Base-by-base conservation (phyloP, 2,113 vertebrate genomes). In the Calyptomena viridis region DNA sequence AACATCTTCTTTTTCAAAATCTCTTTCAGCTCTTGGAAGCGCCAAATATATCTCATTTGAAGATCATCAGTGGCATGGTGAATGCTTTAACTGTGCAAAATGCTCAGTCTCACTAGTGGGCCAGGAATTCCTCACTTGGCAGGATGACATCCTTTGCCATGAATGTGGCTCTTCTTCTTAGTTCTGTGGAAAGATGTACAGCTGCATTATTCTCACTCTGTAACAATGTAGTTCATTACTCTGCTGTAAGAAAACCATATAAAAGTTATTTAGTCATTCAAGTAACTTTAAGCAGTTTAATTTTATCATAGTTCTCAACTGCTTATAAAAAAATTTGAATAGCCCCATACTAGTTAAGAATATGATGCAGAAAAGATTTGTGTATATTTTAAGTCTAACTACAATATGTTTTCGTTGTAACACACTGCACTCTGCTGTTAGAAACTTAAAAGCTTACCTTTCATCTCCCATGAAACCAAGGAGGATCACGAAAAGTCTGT, bases 111-210 rank as follows among this genome's bases (percentile, higher is more conserved):
- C 96, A 1, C 86, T 98, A 94, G 97, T 97, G 86, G 97, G 96
- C 21, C 93, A 90, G 89, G 97, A 96, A 71, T 99, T 99, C 97
- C 98, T 99, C 88, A 98, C 99, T 46, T 96, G 87, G 74, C 97
- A 98, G 23, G 97, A 98, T 90, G 97, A 98, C 77, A 97, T 99
- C 96, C 94, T 99, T 88, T 99, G 99, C 95, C 98, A 98, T 27
- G 96, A 98, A 78, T 99, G 99, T 47, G 98, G 98, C 53, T 97
- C 98, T 11, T 98, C 98, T 84, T 95, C 97, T 31, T 98, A 98
- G 97, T n/a, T 84, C 50, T n/a, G 46, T 39, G 59, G 69, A 93
- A 68, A 94, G 69, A 33, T 95, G 74, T 86, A 39, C 30, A 55
- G 40, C 30, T 31, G 64, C 13, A 5, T 22, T 71, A 77, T 92